These are phyloP conservation scores for Furnarius figulus DNA, from an alignment of 2,113 vertebrate species.

Conservation along the genomic window DNA sequence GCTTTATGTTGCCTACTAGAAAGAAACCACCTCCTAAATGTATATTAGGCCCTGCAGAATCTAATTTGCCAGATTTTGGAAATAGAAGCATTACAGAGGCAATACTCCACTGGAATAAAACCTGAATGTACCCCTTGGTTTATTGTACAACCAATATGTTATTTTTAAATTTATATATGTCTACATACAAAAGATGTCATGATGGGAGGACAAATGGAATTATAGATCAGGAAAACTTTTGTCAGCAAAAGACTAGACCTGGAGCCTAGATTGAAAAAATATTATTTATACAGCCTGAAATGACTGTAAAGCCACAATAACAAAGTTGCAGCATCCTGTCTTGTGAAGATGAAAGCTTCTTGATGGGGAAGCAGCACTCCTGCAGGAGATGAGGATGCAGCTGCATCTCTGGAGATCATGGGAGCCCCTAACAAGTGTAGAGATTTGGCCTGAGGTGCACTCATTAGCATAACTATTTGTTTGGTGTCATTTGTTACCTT, in stretches of 20 bases:
- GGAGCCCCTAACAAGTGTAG: neutral
- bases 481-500: neutral
- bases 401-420: neutral
- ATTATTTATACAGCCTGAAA: neutral
- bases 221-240: neutral
- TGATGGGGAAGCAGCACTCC: fast-evolving
- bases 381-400: neutral
- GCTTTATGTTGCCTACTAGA: neutral
- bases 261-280: neutral
- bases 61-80: neutral
- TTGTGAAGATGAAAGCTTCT: neutral
- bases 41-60: neutral
- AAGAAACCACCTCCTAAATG: neutral
- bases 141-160: neutral
- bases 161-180: neutral
- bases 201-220: neutral
- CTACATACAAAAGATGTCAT: neutral
- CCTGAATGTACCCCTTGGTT: neutral
- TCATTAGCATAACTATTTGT: neutral
- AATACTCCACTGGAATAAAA: neutral
- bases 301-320: neutral
- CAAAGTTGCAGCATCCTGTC: neutral
- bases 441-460: neutral
- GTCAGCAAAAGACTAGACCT: neutral
- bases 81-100: neutral